Evolutionary conservation across 2,113 vertebrate genomes (phyloP).

Genomic region (Trogon melanurus): DNA sequence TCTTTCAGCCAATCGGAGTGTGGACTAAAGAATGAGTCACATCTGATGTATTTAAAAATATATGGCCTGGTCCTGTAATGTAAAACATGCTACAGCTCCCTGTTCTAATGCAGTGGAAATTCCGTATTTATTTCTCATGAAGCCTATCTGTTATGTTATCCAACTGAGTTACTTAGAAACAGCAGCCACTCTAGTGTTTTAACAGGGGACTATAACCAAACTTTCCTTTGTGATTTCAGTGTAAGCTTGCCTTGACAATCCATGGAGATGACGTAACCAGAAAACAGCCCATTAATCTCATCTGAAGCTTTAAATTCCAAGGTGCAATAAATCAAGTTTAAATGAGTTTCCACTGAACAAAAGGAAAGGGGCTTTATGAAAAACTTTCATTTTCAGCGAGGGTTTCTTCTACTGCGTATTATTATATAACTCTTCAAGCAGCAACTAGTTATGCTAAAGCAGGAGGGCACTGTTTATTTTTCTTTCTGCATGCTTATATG

Average conservation of each 20-base stretch:
- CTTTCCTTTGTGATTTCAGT: constrained; percentile 55
- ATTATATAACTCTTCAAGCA: background rate
- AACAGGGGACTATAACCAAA: constrained; percentile 38
- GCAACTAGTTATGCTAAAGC: background rate
- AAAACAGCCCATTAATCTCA: constrained; percentile 70
- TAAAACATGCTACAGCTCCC: constrained; percentile 6
- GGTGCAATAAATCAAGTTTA: constrained; percentile 64
- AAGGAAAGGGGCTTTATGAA: constrained; percentile 9
- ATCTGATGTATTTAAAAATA: constrained; percentile 34
- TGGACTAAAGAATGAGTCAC: background rate
- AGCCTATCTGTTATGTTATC: constrained; percentile 66
- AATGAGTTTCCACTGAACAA: constrained; percentile 60
- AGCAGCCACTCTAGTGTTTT: background rate
- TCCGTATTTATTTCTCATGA: constrained; percentile 36
- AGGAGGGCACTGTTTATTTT: background rate
- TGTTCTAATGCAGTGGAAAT: constrained; percentile 28
- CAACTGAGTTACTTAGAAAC: constrained; percentile 63
- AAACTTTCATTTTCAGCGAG: constrained; percentile 11
- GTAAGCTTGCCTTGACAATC: constrained; percentile 58
- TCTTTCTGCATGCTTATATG: background rate
- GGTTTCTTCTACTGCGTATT: background rate
- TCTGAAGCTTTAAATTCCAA: constrained; percentile 53
- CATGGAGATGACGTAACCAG: constrained; percentile 67
- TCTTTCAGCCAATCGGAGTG: background rate
- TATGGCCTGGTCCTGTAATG: background rate